Percentiles rank a stretch among this genome's conserved stretches.
Evolutionary conservation across 2,888 invertebrate species (phyloP).

Genomic region (Sphinx pinastri): DNA sequence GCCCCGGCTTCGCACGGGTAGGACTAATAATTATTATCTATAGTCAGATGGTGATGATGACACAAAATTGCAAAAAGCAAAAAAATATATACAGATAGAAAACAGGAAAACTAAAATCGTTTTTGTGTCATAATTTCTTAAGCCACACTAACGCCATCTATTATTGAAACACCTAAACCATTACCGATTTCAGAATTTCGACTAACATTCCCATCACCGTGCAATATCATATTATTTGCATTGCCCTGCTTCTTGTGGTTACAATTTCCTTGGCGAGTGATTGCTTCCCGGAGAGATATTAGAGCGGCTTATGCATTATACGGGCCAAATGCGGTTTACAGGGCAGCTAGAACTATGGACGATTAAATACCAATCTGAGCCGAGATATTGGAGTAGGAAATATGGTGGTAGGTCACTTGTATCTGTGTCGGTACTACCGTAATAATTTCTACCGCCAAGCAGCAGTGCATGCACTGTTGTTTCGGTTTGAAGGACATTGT

Average conservation of each 20-base stretch:
- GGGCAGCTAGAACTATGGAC: not conserved
- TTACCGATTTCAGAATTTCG: no score
- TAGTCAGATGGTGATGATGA: no score
- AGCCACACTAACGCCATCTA: not conserved
- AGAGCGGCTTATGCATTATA: slow-evolving; percentile 2
- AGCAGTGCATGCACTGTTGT: no score
- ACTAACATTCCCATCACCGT: not conserved
- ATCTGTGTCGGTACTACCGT: no score
- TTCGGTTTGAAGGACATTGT: no score
- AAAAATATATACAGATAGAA: no score
- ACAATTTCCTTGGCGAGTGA: slow-evolving; percentile 10
- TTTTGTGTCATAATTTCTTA: not conserved
- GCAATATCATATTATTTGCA: slow-evolving; percentile 2
- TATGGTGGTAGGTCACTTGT: no score
- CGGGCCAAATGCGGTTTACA: not conserved
- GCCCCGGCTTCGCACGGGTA: no score
- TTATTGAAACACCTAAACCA: not conserved
- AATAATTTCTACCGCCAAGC: no score
- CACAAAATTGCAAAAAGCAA: no score
- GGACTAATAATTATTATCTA: no score
- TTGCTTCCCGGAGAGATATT: slow-evolving; percentile 15
- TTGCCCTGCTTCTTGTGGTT: slow-evolving; percentile 1
- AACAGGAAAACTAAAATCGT: no score
- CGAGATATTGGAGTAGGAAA: not conserved
- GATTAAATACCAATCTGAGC: not conserved